Evolutionary conservation across 2,113 vertebrate species (phyloP).

Genomic region (Strix aluco): DNA sequence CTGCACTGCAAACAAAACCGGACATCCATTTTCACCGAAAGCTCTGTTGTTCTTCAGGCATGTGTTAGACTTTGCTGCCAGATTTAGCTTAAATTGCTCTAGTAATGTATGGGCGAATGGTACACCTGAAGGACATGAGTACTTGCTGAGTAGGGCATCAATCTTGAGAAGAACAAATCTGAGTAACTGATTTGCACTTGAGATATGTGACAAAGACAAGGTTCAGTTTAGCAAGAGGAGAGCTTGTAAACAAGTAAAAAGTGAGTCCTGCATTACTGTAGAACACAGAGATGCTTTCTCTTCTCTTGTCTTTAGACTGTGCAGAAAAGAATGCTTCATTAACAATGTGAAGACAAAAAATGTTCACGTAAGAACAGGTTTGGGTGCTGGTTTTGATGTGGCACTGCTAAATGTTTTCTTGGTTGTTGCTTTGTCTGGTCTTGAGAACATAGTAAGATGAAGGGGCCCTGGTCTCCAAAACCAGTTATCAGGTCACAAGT

Average conservation of each 20-base stretch:
- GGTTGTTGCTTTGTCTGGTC: background rate
- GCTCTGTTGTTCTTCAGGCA: background rate
- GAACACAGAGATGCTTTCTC: background rate
- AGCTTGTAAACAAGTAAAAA: background rate
- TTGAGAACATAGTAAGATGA: background rate
- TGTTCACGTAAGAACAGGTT: background rate
- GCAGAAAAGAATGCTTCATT: background rate
- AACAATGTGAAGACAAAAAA: background rate
- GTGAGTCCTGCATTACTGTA: background rate
- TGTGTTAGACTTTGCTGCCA: background rate
- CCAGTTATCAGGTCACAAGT: background rate
- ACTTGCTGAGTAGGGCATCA: background rate
- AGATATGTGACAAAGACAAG: background rate
- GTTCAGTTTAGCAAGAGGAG: background rate
- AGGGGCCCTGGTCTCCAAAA: background rate
- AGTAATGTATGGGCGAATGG: background rate
- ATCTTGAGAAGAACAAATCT: background rate
- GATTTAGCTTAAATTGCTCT: background rate
- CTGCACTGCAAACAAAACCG: background rate
- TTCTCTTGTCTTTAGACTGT: background rate
- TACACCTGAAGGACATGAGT: background rate
- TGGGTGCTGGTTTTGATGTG: background rate
- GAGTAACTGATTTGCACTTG: background rate
- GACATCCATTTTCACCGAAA: background rate
- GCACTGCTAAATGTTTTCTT: background rate